phyloP scores from a whole-genome alignment of 2,888 invertebrate species.

The Chouioia cunea region DNA sequence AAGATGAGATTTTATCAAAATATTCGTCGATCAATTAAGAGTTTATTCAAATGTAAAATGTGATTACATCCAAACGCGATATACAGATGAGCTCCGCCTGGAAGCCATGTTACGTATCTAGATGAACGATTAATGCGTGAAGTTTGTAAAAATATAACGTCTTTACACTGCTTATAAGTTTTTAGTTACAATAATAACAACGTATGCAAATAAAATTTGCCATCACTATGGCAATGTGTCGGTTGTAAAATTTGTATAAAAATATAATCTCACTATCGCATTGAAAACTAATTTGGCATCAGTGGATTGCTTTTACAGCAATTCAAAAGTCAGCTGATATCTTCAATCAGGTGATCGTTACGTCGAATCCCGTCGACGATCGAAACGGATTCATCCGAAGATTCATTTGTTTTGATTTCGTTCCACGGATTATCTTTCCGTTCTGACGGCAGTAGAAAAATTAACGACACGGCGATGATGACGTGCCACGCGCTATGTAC shows the following conservation, averaged over 20 bases:
- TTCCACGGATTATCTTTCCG: slow-evolving; percentile 44
- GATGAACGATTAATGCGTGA: neutral
- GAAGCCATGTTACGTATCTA: no score
- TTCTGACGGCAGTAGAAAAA: slow-evolving; percentile 71
- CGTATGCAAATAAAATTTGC: no score
- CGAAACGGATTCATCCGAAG: slow-evolving; percentile 57
- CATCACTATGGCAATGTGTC: neutral
- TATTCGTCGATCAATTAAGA: neutral
- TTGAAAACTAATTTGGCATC: slow-evolving; percentile 8
- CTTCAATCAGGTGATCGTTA: slow-evolving; percentile 22
- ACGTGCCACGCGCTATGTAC: slow-evolving; percentile 75
- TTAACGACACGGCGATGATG: slow-evolving; percentile 71
- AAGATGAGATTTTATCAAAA: slow-evolving; percentile 49
- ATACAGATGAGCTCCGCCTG: no score
- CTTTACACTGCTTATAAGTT: neutral
- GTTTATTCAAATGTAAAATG: no score
- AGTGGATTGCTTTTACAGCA: neutral
- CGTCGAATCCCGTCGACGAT: slow-evolving; percentile 46
- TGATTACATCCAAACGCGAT: no score
- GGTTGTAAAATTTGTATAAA: slow-evolving; percentile 17
- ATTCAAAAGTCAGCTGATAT: slow-evolving; percentile 21
- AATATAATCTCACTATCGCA: slow-evolving; percentile 11
- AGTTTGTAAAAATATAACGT: slow-evolving; percentile 10
- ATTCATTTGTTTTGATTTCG: slow-evolving; percentile 54
- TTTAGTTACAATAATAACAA: no score